Evolutionary conservation across 2,888 invertebrate species (phyloP).

Genomic region (Schizotus pectinicornis): DNA sequence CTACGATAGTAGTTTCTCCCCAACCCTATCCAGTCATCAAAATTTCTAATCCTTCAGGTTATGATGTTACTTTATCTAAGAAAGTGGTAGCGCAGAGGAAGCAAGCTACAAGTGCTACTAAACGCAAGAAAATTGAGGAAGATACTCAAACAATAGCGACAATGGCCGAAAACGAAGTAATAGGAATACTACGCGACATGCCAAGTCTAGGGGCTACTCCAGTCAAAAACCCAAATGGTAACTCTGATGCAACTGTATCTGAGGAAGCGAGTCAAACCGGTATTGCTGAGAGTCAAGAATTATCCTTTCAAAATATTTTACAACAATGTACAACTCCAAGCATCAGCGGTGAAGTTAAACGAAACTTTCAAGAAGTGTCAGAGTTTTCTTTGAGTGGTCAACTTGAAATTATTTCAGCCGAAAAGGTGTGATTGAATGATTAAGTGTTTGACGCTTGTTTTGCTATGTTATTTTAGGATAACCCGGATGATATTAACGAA

Average conservation of each 20-base stretch:
- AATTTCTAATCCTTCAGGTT: too few species aligned
- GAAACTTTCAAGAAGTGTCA: constrained; percentile 13
- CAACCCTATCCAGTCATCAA: too few species aligned
- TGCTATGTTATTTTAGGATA: constrained; percentile 55
- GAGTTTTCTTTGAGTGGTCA: constrained; percentile 12
- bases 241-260: background rate
- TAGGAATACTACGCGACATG: constrained; percentile 52
- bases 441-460: background rate
- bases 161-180: too few species aligned
- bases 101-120: too few species aligned
- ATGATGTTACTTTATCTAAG: too few species aligned
- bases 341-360: background rate
- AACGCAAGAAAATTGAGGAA: too few species aligned
- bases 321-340: background rate
- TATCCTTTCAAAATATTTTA: background rate
- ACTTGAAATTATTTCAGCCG: constrained; percentile 5
- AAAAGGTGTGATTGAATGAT: constrained; percentile 5
- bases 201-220: constrained; percentile 47
- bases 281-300: constrained; percentile 1
- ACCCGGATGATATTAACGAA: constrained; percentile 65
- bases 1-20: too few species aligned
- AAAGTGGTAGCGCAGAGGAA: too few species aligned
- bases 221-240: constrained; percentile 32
- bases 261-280: background rate
- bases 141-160: too few species aligned